Evolutionary conservation across 2,888 invertebrate genomes (phyloP), one percentile per base, ranked within the genome.

Genomic region (Drosophila cracens): DNA sequence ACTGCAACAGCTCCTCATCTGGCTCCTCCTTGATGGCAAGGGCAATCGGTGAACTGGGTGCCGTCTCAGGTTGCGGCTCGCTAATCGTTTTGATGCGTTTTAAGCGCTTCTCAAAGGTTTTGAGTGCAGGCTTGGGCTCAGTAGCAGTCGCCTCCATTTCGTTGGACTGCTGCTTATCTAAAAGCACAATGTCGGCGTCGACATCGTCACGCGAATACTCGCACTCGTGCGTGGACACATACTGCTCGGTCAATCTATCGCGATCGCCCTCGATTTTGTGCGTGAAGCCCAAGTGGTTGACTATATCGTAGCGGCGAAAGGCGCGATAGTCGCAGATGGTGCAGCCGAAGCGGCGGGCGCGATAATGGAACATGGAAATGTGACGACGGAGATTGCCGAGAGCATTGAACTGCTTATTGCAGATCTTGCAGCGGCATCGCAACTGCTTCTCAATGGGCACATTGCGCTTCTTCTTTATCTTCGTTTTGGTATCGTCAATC

Each of bases 261-360:
- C 93, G 93, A 81, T 95, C 94, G 62, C 94, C 94, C 5, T 83
- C 83, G 38, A 95, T 93, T 81, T 95, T 94, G 88, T 96, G 96
- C 1, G 94, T 94, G 73, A 94, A 93, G 78, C 94, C 95, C 1
- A 95, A 94, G 88, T 96, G 96, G 71, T 95, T 94, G 1, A 95
- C 94, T 52, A 96, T 94, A 76, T 95, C 95, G 56, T 94, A 94
- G 80, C 95, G 95, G 18, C 94, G 93, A 79, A 95, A 96, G 70
- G 95, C 95, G 87, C 95, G 95, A 87, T 95, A 97, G 59, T 95
- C 94, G 92, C 97, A 97, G 25, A 96, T 92, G 85, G 95, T 96
- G 90, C 97, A 97, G 65, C 96, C 95, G 90, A 95, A 97, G 34
- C 96, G 94, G 84, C 95, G 94, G 2, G 92, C 91, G 6, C 93